These are phyloP conservation scores for Nothoprocta pentlandii DNA, from an alignment of 2,113 vertebrate species.

Conservation along the genomic window DNA sequence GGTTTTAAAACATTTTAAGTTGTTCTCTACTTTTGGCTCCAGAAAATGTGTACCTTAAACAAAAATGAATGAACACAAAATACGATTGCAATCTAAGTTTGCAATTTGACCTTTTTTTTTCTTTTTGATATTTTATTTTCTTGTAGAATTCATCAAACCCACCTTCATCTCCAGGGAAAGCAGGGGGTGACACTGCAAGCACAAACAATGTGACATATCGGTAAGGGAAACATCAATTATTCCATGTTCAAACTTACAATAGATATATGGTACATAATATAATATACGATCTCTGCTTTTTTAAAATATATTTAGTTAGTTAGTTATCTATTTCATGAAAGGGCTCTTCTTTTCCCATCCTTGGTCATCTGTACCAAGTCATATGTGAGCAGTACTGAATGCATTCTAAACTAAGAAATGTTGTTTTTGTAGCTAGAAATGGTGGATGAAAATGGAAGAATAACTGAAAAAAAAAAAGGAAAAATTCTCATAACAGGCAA, in stretches of 20 bases:
- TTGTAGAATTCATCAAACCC: slow-evolving; percentile 60
- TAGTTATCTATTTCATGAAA: not conserved
- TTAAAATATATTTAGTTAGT: not conserved
- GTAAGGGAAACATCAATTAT: slow-evolving; percentile 60
- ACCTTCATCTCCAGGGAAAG: slow-evolving; percentile 77
- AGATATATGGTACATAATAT: not conserved
- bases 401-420: not conserved
- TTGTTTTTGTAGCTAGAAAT: not conserved
- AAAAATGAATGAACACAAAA: not conserved
- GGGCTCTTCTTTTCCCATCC: not conserved
- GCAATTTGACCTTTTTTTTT: not conserved
- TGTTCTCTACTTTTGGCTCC: not conserved
- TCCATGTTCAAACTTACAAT: rapidly evolving
- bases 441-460: not conserved
- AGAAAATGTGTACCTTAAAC: not conserved
- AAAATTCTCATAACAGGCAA: not conserved
- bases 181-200: slow-evolving; percentile 60
- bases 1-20: not conserved
- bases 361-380: not conserved
- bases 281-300: not conserved
- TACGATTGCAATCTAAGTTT: not conserved
- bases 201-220: slow-evolving; percentile 61
- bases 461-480: not conserved
- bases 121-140: not conserved
- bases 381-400: not conserved